Evolutionary conservation across 2,888 invertebrate genomes (phyloP).

Genomic region (Phaedon cochleariae): DNA sequence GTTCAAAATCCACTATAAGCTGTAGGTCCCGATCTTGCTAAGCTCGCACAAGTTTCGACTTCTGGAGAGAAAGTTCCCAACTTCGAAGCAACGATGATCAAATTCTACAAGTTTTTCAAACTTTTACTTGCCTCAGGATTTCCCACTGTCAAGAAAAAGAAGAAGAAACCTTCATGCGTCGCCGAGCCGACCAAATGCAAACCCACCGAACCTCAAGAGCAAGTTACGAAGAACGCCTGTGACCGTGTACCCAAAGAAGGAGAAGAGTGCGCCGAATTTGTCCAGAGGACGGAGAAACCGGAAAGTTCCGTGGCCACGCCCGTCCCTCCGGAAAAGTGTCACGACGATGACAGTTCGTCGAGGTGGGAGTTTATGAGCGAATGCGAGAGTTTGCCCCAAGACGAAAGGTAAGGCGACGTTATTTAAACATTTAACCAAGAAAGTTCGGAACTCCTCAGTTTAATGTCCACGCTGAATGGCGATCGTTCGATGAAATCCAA

Average conservation of each 20-base stretch:
- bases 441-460: no score
- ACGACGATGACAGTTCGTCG: conserved; percentile 57
- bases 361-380: conserved; percentile 71
- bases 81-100: no score
- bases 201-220: conserved; percentile 31
- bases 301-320: conserved; percentile 19
- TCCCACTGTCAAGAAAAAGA: conserved; percentile 85
- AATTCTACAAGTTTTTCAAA: no score
- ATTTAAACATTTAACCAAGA: no score
- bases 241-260: conserved; percentile 76
- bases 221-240: conserved; percentile 62
- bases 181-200: conserved; percentile 27
- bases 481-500: no score
- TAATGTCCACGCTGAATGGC: no score
- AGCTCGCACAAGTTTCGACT: no score
- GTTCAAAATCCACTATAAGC: no score
- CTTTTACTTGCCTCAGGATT: conserved; percentile 71
- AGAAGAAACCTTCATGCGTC: conserved; percentile 61
- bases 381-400: conserved; percentile 70
- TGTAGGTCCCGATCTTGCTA: no score
- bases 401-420: conserved; percentile 65
- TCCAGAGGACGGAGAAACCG: conserved; percentile 66
- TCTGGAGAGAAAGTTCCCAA: no score
- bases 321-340: conserved; percentile 31
- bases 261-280: conserved; percentile 72